Conservation (phyloP, 2,888 invertebrate species). For the Pasiphila rectangulata region DNA sequence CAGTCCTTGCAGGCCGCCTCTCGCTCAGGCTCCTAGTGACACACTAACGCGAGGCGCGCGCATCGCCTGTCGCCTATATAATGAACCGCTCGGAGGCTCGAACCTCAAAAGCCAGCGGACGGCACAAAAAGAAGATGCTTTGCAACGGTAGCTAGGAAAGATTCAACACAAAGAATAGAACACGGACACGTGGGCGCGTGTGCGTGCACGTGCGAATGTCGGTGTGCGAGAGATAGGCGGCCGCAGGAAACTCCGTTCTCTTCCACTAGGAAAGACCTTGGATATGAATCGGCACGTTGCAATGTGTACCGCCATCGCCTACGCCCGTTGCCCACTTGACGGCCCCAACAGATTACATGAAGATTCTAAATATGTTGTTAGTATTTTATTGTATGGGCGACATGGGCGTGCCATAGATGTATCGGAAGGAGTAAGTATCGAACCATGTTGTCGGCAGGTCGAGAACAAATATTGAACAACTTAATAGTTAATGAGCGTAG, state of each 20-base stretch:
- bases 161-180: slow-evolving; percentile 74
- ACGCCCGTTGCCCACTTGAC: slow-evolving; percentile 74
- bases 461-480: slow-evolving; percentile 49
- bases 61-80: slow-evolving; percentile 77
- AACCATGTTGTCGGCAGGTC: slow-evolving; percentile 30
- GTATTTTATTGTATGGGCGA: slow-evolving; percentile 26
- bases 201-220: slow-evolving; percentile 71
- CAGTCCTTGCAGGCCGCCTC: slow-evolving; percentile 79
- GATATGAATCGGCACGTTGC: slow-evolving; percentile 79
- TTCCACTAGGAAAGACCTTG: slow-evolving; percentile 82
- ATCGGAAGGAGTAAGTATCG: slow-evolving; percentile 36
- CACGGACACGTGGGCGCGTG: slow-evolving; percentile 75
- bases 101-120: slow-evolving; percentile 71
- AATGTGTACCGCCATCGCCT: slow-evolving; percentile 79
- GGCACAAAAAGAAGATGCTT: slow-evolving; percentile 77
- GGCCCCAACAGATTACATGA: slow-evolving; percentile 62
- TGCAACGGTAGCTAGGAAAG: slow-evolving; percentile 75
- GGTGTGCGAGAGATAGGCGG: slow-evolving; percentile 78
- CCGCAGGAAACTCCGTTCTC: slow-evolving; percentile 82
- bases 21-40: slow-evolving; percentile 78
- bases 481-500: slow-evolving; percentile 60
- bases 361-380: slow-evolving; percentile 42
- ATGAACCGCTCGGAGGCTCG: slow-evolving; percentile 70
- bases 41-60: slow-evolving; percentile 76
- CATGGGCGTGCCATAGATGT: slow-evolving; percentile 28